Conservation (phyloP, 2,113 vertebrate genomes). For the Blennius ocellaris region DNA sequence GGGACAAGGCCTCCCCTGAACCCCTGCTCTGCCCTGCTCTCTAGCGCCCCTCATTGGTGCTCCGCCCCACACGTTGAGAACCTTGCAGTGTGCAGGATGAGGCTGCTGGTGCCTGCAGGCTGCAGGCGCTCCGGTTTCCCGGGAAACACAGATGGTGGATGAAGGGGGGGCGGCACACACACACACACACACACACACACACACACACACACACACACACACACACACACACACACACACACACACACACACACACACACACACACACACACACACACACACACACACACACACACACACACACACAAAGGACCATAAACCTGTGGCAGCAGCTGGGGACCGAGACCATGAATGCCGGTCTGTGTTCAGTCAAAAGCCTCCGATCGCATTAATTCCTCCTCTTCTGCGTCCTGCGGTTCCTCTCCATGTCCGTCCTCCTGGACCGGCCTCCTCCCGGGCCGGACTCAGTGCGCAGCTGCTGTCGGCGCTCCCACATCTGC, state of each 20-base stretch:
- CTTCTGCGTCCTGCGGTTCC: constrained; percentile 63
- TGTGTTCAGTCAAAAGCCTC: constrained; percentile 46
- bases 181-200: constrained; percentile 78
- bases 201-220: constrained; percentile 79
- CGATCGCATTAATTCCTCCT: constrained; percentile 44
- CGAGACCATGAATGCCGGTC: constrained; percentile 18
- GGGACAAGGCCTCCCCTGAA: too few species aligned
- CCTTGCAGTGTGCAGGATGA: constrained; percentile 8
- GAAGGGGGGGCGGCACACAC: constrained; percentile 47
- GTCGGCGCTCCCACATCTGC: constrained; percentile 69
- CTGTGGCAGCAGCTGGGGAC: constrained; percentile 78
- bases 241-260: constrained; percentile 5
- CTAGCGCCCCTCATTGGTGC: too few species aligned
- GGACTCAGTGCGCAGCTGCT: constrained; percentile 63
- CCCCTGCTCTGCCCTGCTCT: too few species aligned
- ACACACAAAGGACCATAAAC: constrained; percentile 74
- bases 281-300: constrained; percentile 9
- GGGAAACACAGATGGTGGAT: constrained; percentile 79
- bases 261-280: constrained; percentile 2
- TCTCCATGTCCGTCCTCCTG: constrained; percentile 25
- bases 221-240: constrained; percentile 79
- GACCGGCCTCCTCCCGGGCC: constrained; percentile 5
- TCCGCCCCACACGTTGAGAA: too few species aligned
- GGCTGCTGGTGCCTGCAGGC: constrained; percentile 61
- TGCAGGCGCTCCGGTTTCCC: constrained; percentile 69